Evolutionary conservation across 2,113 vertebrate genomes (phyloP).

Genomic region (Sitta europaea): DNA sequence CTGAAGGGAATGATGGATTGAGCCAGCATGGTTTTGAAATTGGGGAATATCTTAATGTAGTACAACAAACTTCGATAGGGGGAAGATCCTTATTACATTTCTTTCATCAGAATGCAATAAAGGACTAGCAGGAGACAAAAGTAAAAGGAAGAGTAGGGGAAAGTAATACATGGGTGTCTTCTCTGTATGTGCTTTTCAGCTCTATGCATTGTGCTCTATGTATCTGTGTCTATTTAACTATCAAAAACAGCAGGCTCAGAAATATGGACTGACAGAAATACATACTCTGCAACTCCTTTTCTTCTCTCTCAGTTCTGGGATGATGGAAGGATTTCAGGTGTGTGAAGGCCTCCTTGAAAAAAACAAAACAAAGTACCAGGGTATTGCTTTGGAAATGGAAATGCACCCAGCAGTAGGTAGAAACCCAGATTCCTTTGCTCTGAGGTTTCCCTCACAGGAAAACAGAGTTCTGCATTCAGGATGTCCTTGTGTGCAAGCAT

Average conservation of each 20-base stretch:
- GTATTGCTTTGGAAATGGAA: constrained; percentile 29
- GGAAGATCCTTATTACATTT: neutral
- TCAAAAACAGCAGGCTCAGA: neutral
- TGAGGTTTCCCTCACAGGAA: neutral
- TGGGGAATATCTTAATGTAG: neutral
- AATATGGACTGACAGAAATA: neutral
- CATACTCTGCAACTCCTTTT: neutral
- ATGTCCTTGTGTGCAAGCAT: neutral
- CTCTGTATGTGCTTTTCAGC: neutral
- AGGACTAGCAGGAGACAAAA: neutral
- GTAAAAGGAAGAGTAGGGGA: neutral
- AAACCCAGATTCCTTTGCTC: neutral
- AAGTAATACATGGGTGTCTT: neutral
- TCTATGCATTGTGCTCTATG: neutral
- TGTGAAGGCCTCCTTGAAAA: neutral
- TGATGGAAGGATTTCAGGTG: neutral
- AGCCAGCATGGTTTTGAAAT: neutral
- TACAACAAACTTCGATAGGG: neutral
- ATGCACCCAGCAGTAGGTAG: neutral
- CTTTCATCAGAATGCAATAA: constrained; percentile 6
- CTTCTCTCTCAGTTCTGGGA: neutral
- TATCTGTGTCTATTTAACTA: neutral
- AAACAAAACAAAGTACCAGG: neutral
- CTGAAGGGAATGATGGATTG: neutral
- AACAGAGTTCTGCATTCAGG: neutral